Conservation (phyloP, 2,888 invertebrate genomes). For the Xylota segnis region DNA sequence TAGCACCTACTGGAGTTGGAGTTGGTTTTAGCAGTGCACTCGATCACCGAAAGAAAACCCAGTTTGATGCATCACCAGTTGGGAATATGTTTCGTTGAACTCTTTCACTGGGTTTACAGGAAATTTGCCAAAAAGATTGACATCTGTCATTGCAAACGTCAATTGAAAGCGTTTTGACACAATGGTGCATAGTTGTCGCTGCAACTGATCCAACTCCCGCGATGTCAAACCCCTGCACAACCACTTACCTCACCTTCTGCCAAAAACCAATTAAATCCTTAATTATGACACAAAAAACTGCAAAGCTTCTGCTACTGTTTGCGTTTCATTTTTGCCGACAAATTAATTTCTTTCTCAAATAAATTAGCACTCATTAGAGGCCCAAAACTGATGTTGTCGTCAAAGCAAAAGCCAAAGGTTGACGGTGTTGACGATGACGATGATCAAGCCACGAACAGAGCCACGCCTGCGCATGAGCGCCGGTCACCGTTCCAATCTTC, state of each 20-base stretch:
- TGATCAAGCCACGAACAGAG: conserved; percentile 39
- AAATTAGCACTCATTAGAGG: conserved; percentile 73
- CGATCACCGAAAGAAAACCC: background rate
- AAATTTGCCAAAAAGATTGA: too few relatives aligned
- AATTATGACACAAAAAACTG: conserved; percentile 62
- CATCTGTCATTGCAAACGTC: too few relatives aligned
- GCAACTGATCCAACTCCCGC: too few relatives aligned
- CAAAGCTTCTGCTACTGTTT: conserved; percentile 55
- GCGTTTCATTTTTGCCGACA: conserved; percentile 47
- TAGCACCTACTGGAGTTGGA: background rate
- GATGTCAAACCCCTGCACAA: background rate
- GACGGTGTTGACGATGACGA: conserved; percentile 36
- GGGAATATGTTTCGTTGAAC: too few relatives aligned
- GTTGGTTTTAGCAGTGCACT: background rate
- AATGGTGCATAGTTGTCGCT: too few relatives aligned
- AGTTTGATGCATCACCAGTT: too few relatives aligned
- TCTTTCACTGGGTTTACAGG: too few relatives aligned
- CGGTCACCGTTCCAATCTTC: conserved; percentile 42
- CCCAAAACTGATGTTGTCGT: conserved; percentile 45
- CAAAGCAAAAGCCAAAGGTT: conserved; percentile 8
- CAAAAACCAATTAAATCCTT: background rate
- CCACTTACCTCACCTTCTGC: background rate
- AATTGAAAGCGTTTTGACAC: too few relatives aligned
- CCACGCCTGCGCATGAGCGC: conserved; percentile 48
- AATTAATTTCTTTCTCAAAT: conserved; percentile 69